A percentile compares a stretch with the other conserved stretches of the same genome.
Evolutionary conservation across 2,113 vertebrate species (phyloP).

Genomic region (Protobothrops flavoviridis): DNA sequence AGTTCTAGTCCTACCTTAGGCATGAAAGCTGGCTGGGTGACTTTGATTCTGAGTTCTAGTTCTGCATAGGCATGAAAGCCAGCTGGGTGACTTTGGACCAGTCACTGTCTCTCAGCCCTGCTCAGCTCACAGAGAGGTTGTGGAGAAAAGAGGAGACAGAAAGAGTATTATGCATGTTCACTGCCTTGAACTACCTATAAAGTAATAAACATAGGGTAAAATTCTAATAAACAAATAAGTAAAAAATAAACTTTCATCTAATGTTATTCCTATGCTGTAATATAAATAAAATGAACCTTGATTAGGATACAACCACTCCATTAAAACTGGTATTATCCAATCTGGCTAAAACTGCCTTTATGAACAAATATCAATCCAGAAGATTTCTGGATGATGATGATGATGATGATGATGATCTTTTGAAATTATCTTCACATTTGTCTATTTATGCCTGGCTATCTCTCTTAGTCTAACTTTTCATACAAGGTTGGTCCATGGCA

Average conservation of each 20-base stretch:
- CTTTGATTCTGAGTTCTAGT: no score
- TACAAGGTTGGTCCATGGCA: not conserved
- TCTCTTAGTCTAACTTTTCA: not conserved
- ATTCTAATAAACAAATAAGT: not conserved
- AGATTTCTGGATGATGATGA: not conserved
- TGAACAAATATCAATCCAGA: not conserved
- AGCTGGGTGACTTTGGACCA: not conserved
- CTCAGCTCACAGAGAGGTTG: not conserved
- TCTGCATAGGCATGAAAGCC: not conserved
- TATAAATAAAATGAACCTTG: not conserved
- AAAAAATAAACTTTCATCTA: not conserved
- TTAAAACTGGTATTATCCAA: not conserved
- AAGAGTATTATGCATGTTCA: not conserved
- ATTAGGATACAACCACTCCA: not conserved
- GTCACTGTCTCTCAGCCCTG: not conserved
- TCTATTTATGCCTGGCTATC: not conserved
- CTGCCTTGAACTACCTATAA: not conserved
- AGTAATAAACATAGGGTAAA: not conserved
- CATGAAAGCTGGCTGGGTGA: no score
- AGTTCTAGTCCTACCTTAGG: no score
- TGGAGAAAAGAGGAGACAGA: not conserved
- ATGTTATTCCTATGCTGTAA: not conserved
- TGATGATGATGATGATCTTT: not conserved
- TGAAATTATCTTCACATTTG: not conserved
- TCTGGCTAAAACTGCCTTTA: not conserved